Base-by-base conservation (phyloP, 2,113 vertebrate genomes). In the Grammomys surdaster region DNA sequence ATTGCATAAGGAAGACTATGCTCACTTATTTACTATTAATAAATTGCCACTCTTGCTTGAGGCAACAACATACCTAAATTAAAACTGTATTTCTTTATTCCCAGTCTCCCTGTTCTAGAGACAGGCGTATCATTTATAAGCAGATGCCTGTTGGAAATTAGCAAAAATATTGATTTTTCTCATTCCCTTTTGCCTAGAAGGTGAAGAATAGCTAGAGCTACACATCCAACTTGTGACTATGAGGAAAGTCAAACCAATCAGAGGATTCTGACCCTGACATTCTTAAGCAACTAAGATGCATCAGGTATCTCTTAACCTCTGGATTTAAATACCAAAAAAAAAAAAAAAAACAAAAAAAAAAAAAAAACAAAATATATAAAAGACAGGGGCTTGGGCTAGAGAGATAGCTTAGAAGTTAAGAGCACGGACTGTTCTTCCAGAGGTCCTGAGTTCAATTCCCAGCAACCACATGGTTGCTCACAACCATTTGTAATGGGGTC, bases 11-110 rank as follows among this genome's bases (percentile, higher is more conserved):
- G 65, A 96, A 87, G 80, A 87, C 5, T 26, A 93, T 13, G 19
- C 3, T 97, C 77, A 95, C 70, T 92, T 93, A 78, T 89, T 89
- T 82, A 80, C 56, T 88, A 95, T 76, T 89, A 48, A 36, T 86
- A 96, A 95, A 80, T 80, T 31, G 33, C 51, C 73, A 95, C 58
- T 81, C 76, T 54, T 95, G 54, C 58, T 77, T 60, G 12, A 88
- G 26, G 48, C 90, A 86, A 78, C 65, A 91, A 60, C 56, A n/a
- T 75, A 7, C 26, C 14, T 36, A 93, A 36, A 65, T 95, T 70
- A 75, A 48, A 80, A 80, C n/a, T 84, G 10, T 28, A 92, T 76
- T 87, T 87, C 28, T 48, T 88, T 65, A 85, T 46, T 90, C 94
- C 95, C 56, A 93, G 48, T 63, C 26, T 92, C 48, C 26, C 17